phyloP scores from a whole-genome alignment of 2,797 vertebrate species.

The Furcifer pardalis region DNA sequence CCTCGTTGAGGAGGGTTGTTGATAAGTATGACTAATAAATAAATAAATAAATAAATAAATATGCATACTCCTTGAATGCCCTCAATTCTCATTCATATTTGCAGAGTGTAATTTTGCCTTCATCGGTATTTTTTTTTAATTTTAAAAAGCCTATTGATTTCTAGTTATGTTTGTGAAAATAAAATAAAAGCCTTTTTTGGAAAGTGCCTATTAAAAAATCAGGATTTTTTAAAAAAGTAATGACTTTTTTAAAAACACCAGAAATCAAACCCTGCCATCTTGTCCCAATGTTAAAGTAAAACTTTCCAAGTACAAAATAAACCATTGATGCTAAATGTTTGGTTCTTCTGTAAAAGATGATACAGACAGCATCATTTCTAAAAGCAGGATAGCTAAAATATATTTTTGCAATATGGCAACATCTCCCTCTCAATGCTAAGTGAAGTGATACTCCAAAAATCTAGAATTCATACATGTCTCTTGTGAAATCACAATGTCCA shows the following conservation, averaged over 20 bases:
- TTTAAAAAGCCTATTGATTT: slow-evolving; percentile 2
- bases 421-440: slow-evolving; percentile 49
- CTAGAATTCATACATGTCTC: slow-evolving; percentile 54
- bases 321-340: slow-evolving; percentile 25
- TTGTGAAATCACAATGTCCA: slow-evolving; percentile 50
- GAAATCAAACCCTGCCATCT: slow-evolving; percentile 35
- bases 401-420: slow-evolving; percentile 44
- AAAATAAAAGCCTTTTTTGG: background rate
- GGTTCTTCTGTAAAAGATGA: slow-evolving; percentile 28
- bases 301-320: slow-evolving; percentile 27
- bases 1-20: no score
- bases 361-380: slow-evolving; percentile 47
- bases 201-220: slow-evolving; percentile 9
- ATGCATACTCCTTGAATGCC: background rate
- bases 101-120: background rate
- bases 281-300: slow-evolving; percentile 11
- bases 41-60: no score
- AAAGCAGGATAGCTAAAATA: slow-evolving; percentile 50
- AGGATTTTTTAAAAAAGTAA: slow-evolving; percentile 14
- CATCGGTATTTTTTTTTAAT: background rate
- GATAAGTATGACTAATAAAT: no score
- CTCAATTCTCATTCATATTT: background rate
- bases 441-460: slow-evolving; percentile 34
- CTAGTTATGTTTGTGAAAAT: background rate
- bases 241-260: background rate